These are phyloP conservation scores for Silurus glanis DNA, from an alignment of 2,113 vertebrate species.

Conservation along the genomic window DNA sequence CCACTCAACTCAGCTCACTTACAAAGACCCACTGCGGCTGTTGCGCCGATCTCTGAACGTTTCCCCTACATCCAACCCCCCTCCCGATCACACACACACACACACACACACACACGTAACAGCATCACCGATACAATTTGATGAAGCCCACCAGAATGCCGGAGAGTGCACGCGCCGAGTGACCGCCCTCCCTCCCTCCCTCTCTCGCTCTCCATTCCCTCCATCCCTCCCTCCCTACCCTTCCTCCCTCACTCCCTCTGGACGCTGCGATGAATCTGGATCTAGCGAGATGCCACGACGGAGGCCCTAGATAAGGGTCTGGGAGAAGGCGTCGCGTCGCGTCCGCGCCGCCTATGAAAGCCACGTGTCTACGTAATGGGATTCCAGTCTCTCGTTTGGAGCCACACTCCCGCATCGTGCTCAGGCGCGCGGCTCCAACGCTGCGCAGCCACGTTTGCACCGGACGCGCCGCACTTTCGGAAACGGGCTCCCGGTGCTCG, in stretches of 20 bases:
- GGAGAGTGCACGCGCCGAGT: neutral
- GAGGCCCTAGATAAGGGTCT: neutral
- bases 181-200: neutral
- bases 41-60: conserved; percentile 19
- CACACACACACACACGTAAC: neutral
- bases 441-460: conserved; percentile 14
- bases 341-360: conserved; percentile 69
- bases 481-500: conserved; percentile 18
- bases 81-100: neutral
- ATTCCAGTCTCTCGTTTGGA: conserved; percentile 71
- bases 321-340: conserved; percentile 44
- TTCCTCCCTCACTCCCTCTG: neutral
- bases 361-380: conserved; percentile 82
- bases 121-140: conserved; percentile 18
- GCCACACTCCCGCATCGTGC: conserved; percentile 70
- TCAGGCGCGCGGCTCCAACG: conserved; percentile 65
- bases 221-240: neutral
- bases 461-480: conserved; percentile 28
- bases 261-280: conserved; percentile 7
- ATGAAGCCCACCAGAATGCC: conserved; percentile 15
- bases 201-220: neutral
- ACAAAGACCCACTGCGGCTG: conserved; percentile 17
- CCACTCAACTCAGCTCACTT: conserved; percentile 1
- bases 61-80: neutral
- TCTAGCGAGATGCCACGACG: neutral